These are phyloP conservation scores for Netelia fuscicornis DNA, from an alignment of 2,888 invertebrate genomes.

Conservation along the genomic window DNA sequence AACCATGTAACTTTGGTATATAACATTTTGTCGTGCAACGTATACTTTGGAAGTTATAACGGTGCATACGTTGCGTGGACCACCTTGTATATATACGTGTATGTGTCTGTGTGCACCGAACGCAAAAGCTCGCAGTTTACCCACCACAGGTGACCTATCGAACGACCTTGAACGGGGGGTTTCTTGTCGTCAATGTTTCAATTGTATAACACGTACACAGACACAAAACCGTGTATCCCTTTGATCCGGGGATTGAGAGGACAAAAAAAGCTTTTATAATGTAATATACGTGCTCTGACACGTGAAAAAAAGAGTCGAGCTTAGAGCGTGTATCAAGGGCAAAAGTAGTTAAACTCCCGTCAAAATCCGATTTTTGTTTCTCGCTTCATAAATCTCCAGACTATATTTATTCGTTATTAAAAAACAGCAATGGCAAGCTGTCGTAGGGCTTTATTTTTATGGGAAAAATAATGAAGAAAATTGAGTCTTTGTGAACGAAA, in stretches of 20 bases:
- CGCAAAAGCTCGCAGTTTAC: constrained; percentile 2
- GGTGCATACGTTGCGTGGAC: no score
- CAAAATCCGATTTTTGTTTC: background rate
- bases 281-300: background rate
- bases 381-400: background rate
- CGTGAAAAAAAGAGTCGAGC: background rate
- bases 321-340: background rate
- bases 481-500: no score
- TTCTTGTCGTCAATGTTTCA: constrained; percentile 24
- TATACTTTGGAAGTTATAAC: no score
- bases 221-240: background rate
- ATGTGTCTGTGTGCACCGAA: background rate
- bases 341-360: background rate
- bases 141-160: background rate
- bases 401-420: background rate
- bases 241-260: constrained; percentile 10
- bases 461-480: no score
- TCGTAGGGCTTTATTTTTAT: no score
- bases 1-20: no score
- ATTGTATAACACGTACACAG: constrained; percentile 8
- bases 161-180: constrained; percentile 42
- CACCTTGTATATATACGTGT: background rate
- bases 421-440: no score
- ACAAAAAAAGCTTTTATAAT: constrained; percentile 20
- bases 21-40: no score